A percentile compares a stretch with the other conserved stretches of the same genome.
These are phyloP conservation scores for Helobdella robusta DNA, from an alignment of 2,888 invertebrate genomes.

Conservation along the genomic window DNA sequence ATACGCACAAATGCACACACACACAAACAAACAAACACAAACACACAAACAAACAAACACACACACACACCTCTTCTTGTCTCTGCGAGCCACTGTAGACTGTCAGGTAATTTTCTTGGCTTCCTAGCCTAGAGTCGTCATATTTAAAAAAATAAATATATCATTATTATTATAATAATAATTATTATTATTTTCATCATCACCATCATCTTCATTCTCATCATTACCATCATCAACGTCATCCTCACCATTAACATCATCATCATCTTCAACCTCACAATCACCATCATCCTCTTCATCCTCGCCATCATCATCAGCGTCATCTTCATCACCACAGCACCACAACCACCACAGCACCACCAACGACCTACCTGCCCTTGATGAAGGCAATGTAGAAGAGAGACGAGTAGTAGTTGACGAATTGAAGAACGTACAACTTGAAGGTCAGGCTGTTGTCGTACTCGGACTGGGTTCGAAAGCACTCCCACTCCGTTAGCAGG, in stretches of 20 bases:
- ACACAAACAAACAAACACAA: no score
- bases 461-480: slow-evolving; percentile 77
- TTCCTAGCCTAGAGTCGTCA: slow-evolving; percentile 1
- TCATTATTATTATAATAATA: background rate
- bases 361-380: slow-evolving; percentile 59
- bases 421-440: slow-evolving; percentile 86
- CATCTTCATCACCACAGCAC: background rate
- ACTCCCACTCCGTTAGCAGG: slow-evolving; percentile 75
- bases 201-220: background rate
- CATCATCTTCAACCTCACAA: no score
- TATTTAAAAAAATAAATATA: background rate
- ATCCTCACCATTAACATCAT: background rate
- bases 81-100: slow-evolving; percentile 12
- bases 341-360: background rate
- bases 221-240: background rate
- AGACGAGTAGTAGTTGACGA: slow-evolving; percentile 91
- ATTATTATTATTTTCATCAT: background rate
- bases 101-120: slow-evolving; percentile 16
- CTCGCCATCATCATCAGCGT: background rate
- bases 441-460: slow-evolving; percentile 88
- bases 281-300: no score
- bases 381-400: slow-evolving; percentile 97
- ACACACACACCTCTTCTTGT: slow-evolving; percentile 16
- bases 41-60: no score
- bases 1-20: no score